Base-by-base conservation (phyloP, 2,888 invertebrate species). In the Agrotis ipsilon region DNA sequence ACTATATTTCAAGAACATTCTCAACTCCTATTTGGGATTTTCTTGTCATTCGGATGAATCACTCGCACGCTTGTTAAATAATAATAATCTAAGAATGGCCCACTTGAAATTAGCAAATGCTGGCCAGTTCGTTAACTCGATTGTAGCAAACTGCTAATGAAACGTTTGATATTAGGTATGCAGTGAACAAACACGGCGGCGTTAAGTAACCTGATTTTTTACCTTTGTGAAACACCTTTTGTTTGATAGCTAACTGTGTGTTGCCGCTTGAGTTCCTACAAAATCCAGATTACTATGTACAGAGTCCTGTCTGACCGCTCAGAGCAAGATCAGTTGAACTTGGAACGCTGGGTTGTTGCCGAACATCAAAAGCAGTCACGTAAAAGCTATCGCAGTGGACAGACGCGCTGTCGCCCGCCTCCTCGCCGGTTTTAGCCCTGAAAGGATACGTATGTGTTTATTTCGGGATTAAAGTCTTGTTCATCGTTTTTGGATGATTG, bases 391-490 rank as follows among this genome's bases (percentile, higher is more conserved):
- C 88, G 89, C 74, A 78, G 84, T 82, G 85, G 81, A 81, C 91
- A 91, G 90, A 88, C 92, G 94, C 83, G 81, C 79, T 85, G 86
- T 77, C 82, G 84, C 85, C 81, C 79, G 81, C 72, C 76, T 72
- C 52, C 72, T 68, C 79, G 82, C 83, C 86, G 86, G 86, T 89
- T 87, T 83, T 89, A 84, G 86, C 87, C 87, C 87, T 84, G 80
- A 90, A 91, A 92, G 91, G 92, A 92, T 92, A 89, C 88, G 83
- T 71, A 73, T 80, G 85, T 78, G 91, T 90, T 92, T 95, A 95
- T 95, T 95, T 94, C 89, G 84, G 89, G 92, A 90, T 51, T 72
- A 21, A 80, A 86, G 87, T 93, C 91, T 90, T 92, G 91, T 92
- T 92, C 80, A 87, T 92, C 90, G 85, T 80, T 90, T 94, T 93